phyloP scores from a whole-genome alignment of 2,113 vertebrate species.

The Pteruthius melanotis region DNA sequence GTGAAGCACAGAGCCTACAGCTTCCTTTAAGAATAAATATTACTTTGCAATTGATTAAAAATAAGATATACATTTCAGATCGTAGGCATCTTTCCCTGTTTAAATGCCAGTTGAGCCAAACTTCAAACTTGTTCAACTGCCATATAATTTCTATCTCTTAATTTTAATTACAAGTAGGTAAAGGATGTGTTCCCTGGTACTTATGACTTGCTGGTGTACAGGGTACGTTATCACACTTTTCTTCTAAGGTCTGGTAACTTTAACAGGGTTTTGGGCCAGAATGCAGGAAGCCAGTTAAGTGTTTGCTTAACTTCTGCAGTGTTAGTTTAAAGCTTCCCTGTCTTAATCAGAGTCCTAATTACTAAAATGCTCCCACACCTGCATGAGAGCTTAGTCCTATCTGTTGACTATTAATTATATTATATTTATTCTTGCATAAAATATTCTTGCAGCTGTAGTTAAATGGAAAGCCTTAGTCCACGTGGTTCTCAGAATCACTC shows the following conservation, averaged over 20 bases:
- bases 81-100: background rate
- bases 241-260: background rate
- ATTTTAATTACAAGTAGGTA: background rate
- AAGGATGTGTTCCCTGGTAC: background rate
- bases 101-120: background rate
- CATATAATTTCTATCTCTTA: background rate
- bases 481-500: background rate
- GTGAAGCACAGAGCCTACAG: background rate
- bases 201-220: background rate
- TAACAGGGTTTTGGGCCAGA: background rate
- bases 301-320: background rate
- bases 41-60: background rate
- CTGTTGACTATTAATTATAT: background rate
- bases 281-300: background rate
- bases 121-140: background rate
- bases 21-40: background rate
- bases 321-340: background rate
- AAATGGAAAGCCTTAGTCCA: background rate
- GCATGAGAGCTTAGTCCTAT: background rate
- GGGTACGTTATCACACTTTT: background rate
- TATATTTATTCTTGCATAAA: background rate
- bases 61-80: background rate
- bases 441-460: background rate
- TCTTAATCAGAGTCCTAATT: background rate
- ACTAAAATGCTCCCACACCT: background rate